phyloP scores from a whole-genome alignment of 2,888 invertebrate species.

The Creontiades dilutus region DNA sequence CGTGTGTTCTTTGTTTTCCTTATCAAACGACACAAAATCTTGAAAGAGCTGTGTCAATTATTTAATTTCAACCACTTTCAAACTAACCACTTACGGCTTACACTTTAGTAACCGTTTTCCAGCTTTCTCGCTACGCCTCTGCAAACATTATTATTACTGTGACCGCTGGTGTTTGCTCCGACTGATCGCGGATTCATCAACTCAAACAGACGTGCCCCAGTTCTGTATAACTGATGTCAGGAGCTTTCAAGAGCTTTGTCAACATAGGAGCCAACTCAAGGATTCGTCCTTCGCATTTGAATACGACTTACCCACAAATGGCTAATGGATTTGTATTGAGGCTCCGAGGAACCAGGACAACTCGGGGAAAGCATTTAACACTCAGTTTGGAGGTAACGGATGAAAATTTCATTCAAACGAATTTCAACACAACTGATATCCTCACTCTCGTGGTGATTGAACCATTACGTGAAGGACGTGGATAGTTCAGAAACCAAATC shows the following conservation, averaged over 20 bases:
- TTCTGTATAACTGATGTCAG: conserved; percentile 9
- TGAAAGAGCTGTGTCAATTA: too few species aligned
- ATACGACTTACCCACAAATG: neutral
- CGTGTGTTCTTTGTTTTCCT: too few species aligned
- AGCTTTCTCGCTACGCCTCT: too few species aligned
- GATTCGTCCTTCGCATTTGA: conserved; percentile 1
- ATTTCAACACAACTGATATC: neutral
- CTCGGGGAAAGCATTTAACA: neutral
- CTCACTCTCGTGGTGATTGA: too few species aligned
- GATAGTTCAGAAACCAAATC: too few species aligned
- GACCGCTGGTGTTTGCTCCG: neutral
- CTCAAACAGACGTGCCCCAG: neutral
- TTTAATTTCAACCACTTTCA: too few species aligned
- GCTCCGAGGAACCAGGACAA: neutral
- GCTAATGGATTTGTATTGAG: conserved; percentile 13
- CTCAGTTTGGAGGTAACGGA: neutral
- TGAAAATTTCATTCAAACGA: neutral
- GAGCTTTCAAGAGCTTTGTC: conserved; percentile 27
- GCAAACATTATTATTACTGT: neutral
- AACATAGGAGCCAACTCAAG: conserved; percentile 6
- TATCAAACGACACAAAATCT: too few species aligned
- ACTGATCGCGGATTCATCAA: neutral
- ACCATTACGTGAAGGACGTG: too few species aligned
- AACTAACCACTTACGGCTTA: too few species aligned
- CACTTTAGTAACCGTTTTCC: too few species aligned